Base-by-base conservation (phyloP, 1,140 invertebrate species). In the Hormaphis cornu region DNA sequence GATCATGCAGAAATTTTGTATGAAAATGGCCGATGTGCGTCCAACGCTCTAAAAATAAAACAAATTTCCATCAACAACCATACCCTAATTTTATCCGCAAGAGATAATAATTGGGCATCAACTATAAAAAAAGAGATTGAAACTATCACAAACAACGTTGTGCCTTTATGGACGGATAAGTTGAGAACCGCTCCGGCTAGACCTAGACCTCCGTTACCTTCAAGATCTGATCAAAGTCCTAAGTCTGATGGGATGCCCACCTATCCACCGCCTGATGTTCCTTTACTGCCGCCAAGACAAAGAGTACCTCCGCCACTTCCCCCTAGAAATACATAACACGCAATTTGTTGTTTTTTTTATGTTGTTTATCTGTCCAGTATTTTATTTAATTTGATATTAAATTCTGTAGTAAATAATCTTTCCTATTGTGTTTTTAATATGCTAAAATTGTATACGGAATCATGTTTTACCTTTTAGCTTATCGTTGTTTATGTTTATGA, bases 31-130 rank as follows among this genome's bases (percentile, higher is more conserved):
- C 59, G 42, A 22, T 63, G 12, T 48, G 59, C 59, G 7, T 14
- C 26, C 20, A 63, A 63, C 22, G 59, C 59, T 18, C 48, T 63
- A 33, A 63, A 63, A 63, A 63, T 63, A 30, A 63, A 63, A 63
- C 59, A 63, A 46, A 63, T 63, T 18, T 63, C 59, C 8, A 63
- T 63, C 18, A 48, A 63, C 10, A 48, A 48, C 3, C 48, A 63
- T 48, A 63, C 59, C 1, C 12, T 63, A 30, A 63, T 48, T 63
- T 63, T 63, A 20, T 46, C 59, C 16, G n/a, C 59, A 5, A 63
- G 20, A 46, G 12, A 63, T 44, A 46, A 42, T 3, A 46, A 63
- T 63, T 63, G 59, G 59, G n/a, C 42, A 46, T 14, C 8, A 22
- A 22, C 16, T 20, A 63, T 63, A 33, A 48, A 63, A 46, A 63